These are phyloP conservation scores for Sarcoramphus papa DNA, from an alignment of 2,797 vertebrate genomes.

Conservation along the genomic window DNA sequence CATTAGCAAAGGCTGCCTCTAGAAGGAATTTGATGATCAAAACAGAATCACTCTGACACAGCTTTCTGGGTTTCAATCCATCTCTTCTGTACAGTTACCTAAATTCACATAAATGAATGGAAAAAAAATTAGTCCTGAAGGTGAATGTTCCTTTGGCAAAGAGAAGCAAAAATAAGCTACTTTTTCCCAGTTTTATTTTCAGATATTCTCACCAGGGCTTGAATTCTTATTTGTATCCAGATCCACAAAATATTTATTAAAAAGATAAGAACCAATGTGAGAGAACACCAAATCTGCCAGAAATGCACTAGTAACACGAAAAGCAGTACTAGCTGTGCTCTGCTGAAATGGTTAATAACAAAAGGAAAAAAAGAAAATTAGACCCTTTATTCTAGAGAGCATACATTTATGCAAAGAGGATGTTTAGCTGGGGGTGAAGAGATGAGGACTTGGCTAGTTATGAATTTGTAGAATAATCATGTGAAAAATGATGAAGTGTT, in stretches of 20 bases:
- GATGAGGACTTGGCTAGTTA: conserved; percentile 50
- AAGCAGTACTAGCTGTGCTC: not conserved
- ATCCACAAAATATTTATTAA: not conserved
- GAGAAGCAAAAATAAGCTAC: conserved; percentile 20
- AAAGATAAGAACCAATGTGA: not conserved
- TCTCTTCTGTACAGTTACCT: not conserved
- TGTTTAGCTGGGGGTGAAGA: conserved; percentile 55
- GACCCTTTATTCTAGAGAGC: conserved; percentile 51
- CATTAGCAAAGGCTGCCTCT: not conserved
- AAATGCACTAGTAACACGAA: not conserved
- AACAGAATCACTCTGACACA: not conserved
- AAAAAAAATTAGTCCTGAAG: not conserved
- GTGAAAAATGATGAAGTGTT: conserved; percentile 38
- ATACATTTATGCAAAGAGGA: conserved; percentile 45
- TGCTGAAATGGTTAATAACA: conserved; percentile 55
- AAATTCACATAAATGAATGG: not conserved
- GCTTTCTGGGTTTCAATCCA: not conserved
- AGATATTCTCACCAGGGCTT: conserved; percentile 22
- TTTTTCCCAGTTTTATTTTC: conserved; percentile 47
- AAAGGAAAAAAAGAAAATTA: conserved; percentile 48
- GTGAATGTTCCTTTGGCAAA: not conserved
- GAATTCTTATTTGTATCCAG: conserved; percentile 1
- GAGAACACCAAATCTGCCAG: not conserved
- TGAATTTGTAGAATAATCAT: conserved; percentile 56
- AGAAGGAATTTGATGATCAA: not conserved